phyloP scores from a whole-genome alignment of 2,888 invertebrate species.

The Sycophila texana region DNA sequence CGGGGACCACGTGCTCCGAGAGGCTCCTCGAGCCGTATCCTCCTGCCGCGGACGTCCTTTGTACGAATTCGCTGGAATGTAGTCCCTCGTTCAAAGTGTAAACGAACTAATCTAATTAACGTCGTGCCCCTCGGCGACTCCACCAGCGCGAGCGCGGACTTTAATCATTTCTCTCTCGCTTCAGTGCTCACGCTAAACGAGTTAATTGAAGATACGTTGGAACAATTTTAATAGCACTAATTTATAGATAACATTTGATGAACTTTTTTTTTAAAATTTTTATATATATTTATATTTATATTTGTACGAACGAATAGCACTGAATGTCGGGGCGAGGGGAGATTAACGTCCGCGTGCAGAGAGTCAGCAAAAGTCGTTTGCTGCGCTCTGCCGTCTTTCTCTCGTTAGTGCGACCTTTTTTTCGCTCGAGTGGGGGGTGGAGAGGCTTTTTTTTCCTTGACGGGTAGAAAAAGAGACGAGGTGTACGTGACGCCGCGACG shows the following conservation, averaged over 20 bases:
- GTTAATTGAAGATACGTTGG: too few relatives aligned
- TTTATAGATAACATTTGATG: too few relatives aligned
- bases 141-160: too few relatives aligned
- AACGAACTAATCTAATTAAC: constrained; percentile 52
- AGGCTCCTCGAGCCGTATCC: background rate
- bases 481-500: constrained; percentile 16
- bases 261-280: too few relatives aligned
- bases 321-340: too few relatives aligned
- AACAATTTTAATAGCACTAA: too few relatives aligned
- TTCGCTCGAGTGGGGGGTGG: background rate
- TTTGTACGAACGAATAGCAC: too few relatives aligned
- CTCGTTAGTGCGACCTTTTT: background rate
- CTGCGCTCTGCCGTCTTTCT: background rate
- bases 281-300: too few relatives aligned
- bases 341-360: background rate
- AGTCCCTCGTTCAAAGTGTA: constrained; percentile 46
- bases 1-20: constrained; percentile 16
- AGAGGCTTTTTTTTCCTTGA: constrained; percentile 15
- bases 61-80: constrained; percentile 48
- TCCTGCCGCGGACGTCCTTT: constrained; percentile 1
- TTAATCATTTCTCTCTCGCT: background rate
- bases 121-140: background rate
- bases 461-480: constrained; percentile 49
- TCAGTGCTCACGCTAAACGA: too few relatives aligned
- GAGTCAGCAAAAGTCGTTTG: constrained; percentile 4